Evolutionary conservation across 1,140 invertebrate species (phyloP).

Genomic region (Rhagoletis zephyria): DNA sequence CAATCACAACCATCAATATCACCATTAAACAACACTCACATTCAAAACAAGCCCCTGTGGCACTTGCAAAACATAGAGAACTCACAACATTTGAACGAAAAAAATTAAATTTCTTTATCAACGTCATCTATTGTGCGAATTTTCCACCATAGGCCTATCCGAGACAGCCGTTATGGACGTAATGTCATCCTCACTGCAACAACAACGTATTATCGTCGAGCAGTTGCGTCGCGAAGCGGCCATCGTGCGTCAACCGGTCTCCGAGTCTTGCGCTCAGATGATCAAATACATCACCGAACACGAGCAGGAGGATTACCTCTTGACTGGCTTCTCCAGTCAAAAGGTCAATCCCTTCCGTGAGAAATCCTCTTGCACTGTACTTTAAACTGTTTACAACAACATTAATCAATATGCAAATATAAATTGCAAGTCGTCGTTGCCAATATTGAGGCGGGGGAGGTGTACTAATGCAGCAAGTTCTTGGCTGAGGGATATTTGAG

Average conservation of each 20-base stretch:
- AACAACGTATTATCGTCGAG: slow-evolving; percentile 93
- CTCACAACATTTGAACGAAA: background rate
- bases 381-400: slow-evolving; percentile 76
- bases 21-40: slow-evolving; percentile 20
- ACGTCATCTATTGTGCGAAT: slow-evolving; percentile 55
- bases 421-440: background rate
- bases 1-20: background rate
- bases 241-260: slow-evolving; percentile 88
- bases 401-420: background rate
- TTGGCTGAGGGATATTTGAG: background rate
- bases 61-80: background rate
- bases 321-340: slow-evolving; percentile 94
- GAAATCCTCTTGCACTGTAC: slow-evolving; percentile 91
- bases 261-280: slow-evolving; percentile 93
- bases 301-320: slow-evolving; percentile 93
- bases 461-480: background rate
- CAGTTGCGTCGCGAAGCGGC: slow-evolving; percentile 93
- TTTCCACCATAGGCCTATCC: slow-evolving; percentile 83
- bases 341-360: slow-evolving; percentile 98
- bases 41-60: background rate
- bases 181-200: slow-evolving; percentile 91
- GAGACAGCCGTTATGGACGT: slow-evolving; percentile 90
- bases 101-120: slow-evolving; percentile 31
- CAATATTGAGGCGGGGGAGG: background rate
- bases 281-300: slow-evolving; percentile 94